Base-by-base conservation (phyloP, 2,888 invertebrate species). In the Erebia palarica region DNA sequence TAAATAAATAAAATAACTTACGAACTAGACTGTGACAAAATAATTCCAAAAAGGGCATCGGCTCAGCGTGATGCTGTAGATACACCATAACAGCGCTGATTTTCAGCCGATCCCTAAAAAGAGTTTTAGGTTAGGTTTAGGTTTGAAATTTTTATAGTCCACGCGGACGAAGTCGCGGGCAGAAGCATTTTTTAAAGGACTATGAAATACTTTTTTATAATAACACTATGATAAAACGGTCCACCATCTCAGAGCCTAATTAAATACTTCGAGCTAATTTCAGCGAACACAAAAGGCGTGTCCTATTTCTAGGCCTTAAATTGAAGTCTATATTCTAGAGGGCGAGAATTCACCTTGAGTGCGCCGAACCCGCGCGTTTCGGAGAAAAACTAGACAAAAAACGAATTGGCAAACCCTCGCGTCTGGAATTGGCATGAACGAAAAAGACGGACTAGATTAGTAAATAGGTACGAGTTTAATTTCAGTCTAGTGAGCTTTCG, bases 321-420 rank as follows among this genome's bases (percentile, higher is more conserved):
- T 64, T 64, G 53, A 69, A 66, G 69, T 70, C 63, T 57, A 65
- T 49, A 60, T 59, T 59, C 63, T 79, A 84, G 84, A 87, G 87
- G 86, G 81, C 86, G 82, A 77, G 74, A 74, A 72, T 36, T 36
- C 75, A 81, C 86, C 84, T 84, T 84, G 85, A 84, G 89, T 81
- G 79, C 86, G 81, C 65, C 84, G 87, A 89, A 87, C 88, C 80
- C 79, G 71, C 16, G 53, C 53, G 53, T 78, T 85, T 88, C 86
- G 80, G 70, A 82, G 86, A 89, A 89, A 82, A 70, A 27, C 59
- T 70, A 81, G 82, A 82, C 86, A 88, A 86, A 87, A 84, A 86
- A 83, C 77, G 73, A 81, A 86, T 91, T 90, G 90, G 91, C 90
- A 90, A 82, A 80, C 82, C 80, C 78, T 81, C 83, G 81, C 80